A percentile compares a stretch with the other conserved stretches of the same genome.
These are phyloP conservation scores for Rhea americana DNA, from an alignment of 2,113 vertebrate species.

Conservation along the genomic window DNA sequence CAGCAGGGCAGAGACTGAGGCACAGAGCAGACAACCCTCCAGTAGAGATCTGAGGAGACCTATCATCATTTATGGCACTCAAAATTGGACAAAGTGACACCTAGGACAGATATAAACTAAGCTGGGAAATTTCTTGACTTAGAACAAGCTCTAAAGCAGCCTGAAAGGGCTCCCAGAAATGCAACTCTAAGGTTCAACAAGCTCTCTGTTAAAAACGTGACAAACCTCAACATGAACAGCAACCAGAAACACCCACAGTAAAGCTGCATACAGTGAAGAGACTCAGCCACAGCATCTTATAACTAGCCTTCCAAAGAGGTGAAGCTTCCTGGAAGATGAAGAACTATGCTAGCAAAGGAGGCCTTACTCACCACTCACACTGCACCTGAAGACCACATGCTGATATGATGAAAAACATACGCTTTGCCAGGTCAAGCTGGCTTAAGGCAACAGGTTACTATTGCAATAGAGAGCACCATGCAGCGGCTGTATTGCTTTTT, in stretches of 20 bases:
- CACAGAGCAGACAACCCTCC: not conserved
- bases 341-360: not conserved
- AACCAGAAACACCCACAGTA: no score
- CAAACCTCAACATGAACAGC: not conserved
- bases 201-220: no score
- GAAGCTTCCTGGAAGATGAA: not conserved
- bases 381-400: accelerated
- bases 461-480: not conserved
- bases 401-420: not conserved
- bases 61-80: not conserved
- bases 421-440: not conserved
- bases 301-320: not conserved
- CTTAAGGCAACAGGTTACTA: not conserved
- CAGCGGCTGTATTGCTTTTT: not conserved
- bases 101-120: not conserved
- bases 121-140: not conserved
- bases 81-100: not conserved
- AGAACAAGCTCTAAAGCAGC: not conserved
- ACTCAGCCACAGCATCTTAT: not conserved
- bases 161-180: not conserved
- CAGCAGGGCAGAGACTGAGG: not conserved
- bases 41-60: not conserved
- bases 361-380: not conserved
- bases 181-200: no score
- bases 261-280: not conserved